Percentiles rank a stretch among this genome's conserved stretches.
Evolutionary conservation across 2,797 vertebrate species (phyloP).

Genomic region (Tachyglossus aculeatus): DNA sequence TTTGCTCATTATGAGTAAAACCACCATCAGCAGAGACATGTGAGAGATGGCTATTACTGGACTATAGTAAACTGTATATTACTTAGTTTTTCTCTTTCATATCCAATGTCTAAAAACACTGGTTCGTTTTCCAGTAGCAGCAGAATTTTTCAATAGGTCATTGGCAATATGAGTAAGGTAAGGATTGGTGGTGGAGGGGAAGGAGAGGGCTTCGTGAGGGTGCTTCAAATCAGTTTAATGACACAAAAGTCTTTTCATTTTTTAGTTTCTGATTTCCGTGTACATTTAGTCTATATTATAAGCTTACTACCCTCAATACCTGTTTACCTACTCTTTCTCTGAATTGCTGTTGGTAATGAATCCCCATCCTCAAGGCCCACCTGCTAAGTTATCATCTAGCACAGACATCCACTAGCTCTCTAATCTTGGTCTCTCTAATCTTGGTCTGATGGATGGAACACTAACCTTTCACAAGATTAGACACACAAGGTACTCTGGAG

Average conservation of each 20-base stretch:
- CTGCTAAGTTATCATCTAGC: slow-evolving; percentile 69
- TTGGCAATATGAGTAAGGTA: not conserved
- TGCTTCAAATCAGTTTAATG: no score
- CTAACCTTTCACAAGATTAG: slow-evolving; percentile 80
- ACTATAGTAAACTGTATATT: no score
- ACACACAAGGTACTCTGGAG: slow-evolving; percentile 75
- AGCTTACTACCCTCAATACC: not conserved
- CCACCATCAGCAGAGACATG: no score
- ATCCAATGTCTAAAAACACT: no score
- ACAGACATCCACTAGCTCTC: slow-evolving; percentile 62
- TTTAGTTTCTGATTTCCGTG: not conserved
- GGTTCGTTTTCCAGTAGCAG: no score
- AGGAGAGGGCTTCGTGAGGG: no score
- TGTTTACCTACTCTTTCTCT: slow-evolving; percentile 38
- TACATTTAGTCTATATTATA: not conserved
- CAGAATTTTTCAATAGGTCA: not conserved
- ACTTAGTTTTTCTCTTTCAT: no score
- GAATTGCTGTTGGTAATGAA: slow-evolving; percentile 64
- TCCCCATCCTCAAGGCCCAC: slow-evolving; percentile 55
- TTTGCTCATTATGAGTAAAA: no score
- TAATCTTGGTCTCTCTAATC: slow-evolving; percentile 80
- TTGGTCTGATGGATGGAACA: slow-evolving; percentile 77
- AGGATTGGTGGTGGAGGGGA: no score
- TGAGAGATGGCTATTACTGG: no score
- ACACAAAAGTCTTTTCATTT: slow-evolving; percentile 24